Base-by-base conservation (phyloP, 2,888 invertebrate species). In the Zaprionus lineosus region DNA sequence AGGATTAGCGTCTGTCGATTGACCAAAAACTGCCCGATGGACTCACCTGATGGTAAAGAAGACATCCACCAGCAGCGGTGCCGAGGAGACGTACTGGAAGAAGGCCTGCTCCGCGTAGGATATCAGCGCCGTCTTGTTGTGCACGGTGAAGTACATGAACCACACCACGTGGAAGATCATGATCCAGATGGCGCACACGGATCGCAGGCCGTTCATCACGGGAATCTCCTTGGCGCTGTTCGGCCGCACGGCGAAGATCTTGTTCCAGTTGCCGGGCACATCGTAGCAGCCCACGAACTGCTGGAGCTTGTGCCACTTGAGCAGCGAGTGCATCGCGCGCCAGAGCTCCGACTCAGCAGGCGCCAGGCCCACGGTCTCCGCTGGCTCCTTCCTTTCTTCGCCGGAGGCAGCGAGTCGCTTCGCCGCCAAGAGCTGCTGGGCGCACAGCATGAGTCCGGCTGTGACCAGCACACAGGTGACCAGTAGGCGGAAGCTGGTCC, bases 121-220 rank as follows among this genome's bases (percentile, higher is more conserved):
- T 11, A 90, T 78, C 14, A 90, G 57, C 26, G 89, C 88, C 0
- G 88, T 85, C 63, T 89, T 89, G 58, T 90, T 90, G 60, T 89
- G 87, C 0, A 90, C 88, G 0, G 89, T 88, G 6, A 88, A 90
- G 68, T 89, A 90, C 88, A 89, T 90, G 68, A 87, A 90, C 90
- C 90, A 90, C 18, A 87, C 72, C 12, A 90, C 87, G 63, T 90
- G 90, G 53, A 90, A 90, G 1, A 88, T 65, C 73, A 90, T 85
- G 14, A 90, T 89, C 88, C 89, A 90, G 14, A 90, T 74, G 53
- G 89, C 88, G n/a, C 88, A 88, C 0, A 90, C 77, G 0, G 90
- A 89, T 26, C 90, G 81, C 28, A 90, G 55, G 0, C 90, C 90
- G 70, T 90, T 89, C 60, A 90, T 89, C 0, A 90, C 76, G 1